phyloP scores from a whole-genome alignment of 30 jellyfish, hydroid and myxozoan genomes.

The Clytia hemisphaerica region DNA sequence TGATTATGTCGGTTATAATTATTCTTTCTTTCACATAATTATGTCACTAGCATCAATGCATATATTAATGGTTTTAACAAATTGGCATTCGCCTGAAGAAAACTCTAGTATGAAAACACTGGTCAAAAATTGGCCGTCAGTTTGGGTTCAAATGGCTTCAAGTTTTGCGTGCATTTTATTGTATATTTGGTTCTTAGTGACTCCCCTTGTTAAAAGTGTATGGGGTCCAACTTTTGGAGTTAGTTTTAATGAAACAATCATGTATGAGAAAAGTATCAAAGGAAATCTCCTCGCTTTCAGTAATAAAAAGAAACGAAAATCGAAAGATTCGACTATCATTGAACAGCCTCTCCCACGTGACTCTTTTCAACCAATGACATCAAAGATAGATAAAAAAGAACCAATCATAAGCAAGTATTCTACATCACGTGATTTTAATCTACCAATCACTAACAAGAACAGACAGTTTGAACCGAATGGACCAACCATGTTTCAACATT shows the following conservation, averaged over 20 bases:
- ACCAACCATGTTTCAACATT: no score
- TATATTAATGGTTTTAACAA: constrained; percentile 73
- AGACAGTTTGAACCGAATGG: no score
- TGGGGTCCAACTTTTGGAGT: constrained; percentile 97
- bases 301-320: no score
- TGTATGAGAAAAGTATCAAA: no score
- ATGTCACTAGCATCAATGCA: constrained; percentile 74
- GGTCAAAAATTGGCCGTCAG: constrained; percentile 97
- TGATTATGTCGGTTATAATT: constrained; percentile 85
- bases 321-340: no score
- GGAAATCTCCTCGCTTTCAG: no score
- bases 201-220: constrained; percentile 62
- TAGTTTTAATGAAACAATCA: constrained; percentile 17
- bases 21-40: constrained; percentile 77
- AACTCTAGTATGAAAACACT: constrained; percentile 59
- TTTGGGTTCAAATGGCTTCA: constrained; percentile 99
- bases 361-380: no score
- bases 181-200: constrained; percentile 82
- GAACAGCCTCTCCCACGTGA: no score
- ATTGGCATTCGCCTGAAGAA: constrained; percentile 99
- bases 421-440: no score
- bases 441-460: no score
- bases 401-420: no score
- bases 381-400: no score
- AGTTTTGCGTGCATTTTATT: constrained; percentile 75